Evolutionary conservation across 1,140 invertebrate species (phyloP), one percentile per base, ranked within the genome.

Genomic region (Drosophila miranda): DNA sequence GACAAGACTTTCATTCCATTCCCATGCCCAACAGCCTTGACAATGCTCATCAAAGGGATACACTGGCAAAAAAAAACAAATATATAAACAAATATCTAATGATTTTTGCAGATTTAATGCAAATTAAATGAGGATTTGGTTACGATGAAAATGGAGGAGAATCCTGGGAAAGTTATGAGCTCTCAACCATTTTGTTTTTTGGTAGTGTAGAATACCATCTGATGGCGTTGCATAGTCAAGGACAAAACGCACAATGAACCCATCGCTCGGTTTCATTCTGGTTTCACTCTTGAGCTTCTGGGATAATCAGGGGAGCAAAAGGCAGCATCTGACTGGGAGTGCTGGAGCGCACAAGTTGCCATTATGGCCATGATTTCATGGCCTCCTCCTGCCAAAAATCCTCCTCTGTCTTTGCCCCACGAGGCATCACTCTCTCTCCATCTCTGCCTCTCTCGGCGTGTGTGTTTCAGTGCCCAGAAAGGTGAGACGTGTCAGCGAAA

Each of bases 161-260:
- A 5, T 5, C 3, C 34, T 13, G 2, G 9, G 9, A 13, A 34
- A 34, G 34, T 16, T 16, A 16, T 16, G 16, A 16, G 16, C 16
- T 16, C 16, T 16, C 16, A 16, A 16, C 16, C 1, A 14, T 7
- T 11, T 8, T 8, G 14, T 5, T 4, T 56, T 63, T 16, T 14
- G 2, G 13, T 2, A 64, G 70, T 74, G 70, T 42, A 57, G 7
- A 60, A 75, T 13, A 72, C 46, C 52, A 68, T 60, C 72, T 56
- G 72, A 51, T 56, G 54, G 62, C 75, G 62, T 50, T 67, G 61
- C 38, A 68, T 64, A 46, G 71, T 67, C 55, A 75, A 75, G 72
- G 72, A 60, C 72, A 41, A 60, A 74, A 75, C 71, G 62, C 72
- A 66, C 72, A 75, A 75, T 75, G 71, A 75, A 75, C 72, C 59